Evolutionary conservation across 2,797 vertebrate species (phyloP).

Genomic region (Champsocephalus gunnari): DNA sequence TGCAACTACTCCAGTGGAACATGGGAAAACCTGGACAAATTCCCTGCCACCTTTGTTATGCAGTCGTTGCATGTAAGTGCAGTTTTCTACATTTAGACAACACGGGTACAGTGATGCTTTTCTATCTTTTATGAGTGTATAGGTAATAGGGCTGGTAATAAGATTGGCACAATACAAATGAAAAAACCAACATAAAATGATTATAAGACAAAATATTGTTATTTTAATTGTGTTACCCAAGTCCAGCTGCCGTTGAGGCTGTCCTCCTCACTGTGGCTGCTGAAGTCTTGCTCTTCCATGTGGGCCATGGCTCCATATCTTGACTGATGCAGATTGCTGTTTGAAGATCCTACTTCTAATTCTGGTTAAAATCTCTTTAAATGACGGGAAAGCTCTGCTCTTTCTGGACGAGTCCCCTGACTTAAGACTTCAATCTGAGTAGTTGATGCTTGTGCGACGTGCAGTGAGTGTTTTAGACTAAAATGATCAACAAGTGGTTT

Average conservation of each 20-base stretch:
- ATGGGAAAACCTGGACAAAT: background rate
- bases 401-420: slow-evolving; percentile 2
- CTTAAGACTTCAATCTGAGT: slow-evolving; percentile 14
- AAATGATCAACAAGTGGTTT: slow-evolving; percentile 69
- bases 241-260: slow-evolving; percentile 75
- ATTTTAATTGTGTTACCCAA: slow-evolving; percentile 75
- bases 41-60: background rate
- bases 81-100: background rate
- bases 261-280: slow-evolving; percentile 47
- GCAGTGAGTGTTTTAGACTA: slow-evolving; percentile 58
- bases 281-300: slow-evolving; percentile 29
- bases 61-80: background rate
- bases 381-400: slow-evolving; percentile 5
- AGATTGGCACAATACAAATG: background rate
- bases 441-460: slow-evolving; percentile 21
- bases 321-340: background rate
- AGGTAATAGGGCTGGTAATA: background rate
- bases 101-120: background rate
- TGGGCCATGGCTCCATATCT: slow-evolving; percentile 40
- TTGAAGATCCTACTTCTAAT: background rate
- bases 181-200: background rate
- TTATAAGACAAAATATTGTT: too few relatives aligned
- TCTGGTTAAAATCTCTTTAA: slow-evolving; percentile 10
- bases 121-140: background rate
- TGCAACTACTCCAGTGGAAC: background rate